Percentiles rank a stretch among this genome's conserved stretches.
Conservation (phyloP, 2,113 vertebrate genomes). For the Apeltes quadracus region DNA sequence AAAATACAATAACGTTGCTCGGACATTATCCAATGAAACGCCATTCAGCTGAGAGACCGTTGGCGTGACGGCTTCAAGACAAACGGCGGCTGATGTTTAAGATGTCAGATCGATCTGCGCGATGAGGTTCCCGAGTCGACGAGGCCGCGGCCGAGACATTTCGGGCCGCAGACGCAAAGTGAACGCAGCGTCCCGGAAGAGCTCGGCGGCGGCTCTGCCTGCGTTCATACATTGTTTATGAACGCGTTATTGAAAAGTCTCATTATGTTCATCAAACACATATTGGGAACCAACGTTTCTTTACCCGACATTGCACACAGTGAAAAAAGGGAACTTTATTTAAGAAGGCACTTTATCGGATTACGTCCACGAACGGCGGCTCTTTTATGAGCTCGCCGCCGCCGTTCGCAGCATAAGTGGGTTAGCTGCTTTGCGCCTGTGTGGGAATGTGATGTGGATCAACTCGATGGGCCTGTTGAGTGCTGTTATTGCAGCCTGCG, state of each 20-base stretch:
- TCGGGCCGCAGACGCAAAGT: slow-evolving; percentile 62
- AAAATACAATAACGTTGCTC: slow-evolving; percentile 24
- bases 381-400: slow-evolving; percentile 72
- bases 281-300: slow-evolving; percentile 63
- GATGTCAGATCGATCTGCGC: slow-evolving; percentile 43
- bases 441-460: slow-evolving; percentile 76
- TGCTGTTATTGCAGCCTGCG: slow-evolving; percentile 78
- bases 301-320: slow-evolving; percentile 57
- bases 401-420: slow-evolving; percentile 75
- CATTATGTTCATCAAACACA: slow-evolving; percentile 71
- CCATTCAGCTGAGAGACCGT: slow-evolving; percentile 24
- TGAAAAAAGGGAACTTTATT: slow-evolving; percentile 54
- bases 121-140: slow-evolving; percentile 44
- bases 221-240: slow-evolving; percentile 80
- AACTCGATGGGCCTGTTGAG: slow-evolving; percentile 78
- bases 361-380: slow-evolving; percentile 68
- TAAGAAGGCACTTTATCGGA: slow-evolving; percentile 71
- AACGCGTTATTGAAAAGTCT: slow-evolving; percentile 76
- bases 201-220: slow-evolving; percentile 19
- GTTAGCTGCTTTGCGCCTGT: slow-evolving; percentile 71
- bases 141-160: slow-evolving; percentile 1
- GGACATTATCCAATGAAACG: slow-evolving; percentile 41
- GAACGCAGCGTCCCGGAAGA: slow-evolving; percentile 44
- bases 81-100: slow-evolving; percentile 61
- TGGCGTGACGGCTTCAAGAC: slow-evolving; percentile 47